phyloP scores from a whole-genome alignment of 2,888 invertebrate species.

The Trimorus sp. region DNA sequence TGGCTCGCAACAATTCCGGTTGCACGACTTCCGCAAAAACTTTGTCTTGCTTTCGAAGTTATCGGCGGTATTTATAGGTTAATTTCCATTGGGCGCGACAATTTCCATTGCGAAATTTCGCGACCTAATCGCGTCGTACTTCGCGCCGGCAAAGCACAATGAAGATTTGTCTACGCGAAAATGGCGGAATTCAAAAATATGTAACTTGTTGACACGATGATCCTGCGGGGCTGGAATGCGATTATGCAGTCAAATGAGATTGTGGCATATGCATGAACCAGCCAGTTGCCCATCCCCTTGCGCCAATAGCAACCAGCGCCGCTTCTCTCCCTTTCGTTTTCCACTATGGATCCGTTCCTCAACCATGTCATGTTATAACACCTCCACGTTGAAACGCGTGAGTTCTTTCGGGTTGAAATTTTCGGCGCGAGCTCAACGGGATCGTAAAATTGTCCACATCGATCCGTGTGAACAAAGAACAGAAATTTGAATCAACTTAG shows the following conservation, averaged over 20 bases:
- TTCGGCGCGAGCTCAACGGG: too few species aligned
- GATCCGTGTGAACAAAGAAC: too few species aligned
- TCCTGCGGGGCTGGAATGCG: slow-evolving; percentile 77
- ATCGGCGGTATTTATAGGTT: too few species aligned
- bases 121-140: slow-evolving; percentile 9
- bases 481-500: too few species aligned
- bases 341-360: slow-evolving; percentile 56
- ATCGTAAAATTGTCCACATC: too few species aligned
- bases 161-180: slow-evolving; percentile 60
- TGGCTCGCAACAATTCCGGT: too few species aligned
- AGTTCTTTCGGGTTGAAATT: slow-evolving; percentile 36
- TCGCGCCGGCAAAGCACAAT: slow-evolving; percentile 29
- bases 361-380: slow-evolving; percentile 59
- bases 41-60: too few species aligned
- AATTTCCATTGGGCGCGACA: too few species aligned
- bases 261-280: slow-evolving; percentile 81
- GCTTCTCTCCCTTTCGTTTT: slow-evolving; percentile 60
- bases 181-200: slow-evolving; percentile 74
- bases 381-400: slow-evolving; percentile 48
- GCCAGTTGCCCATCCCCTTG: slow-evolving; percentile 64
- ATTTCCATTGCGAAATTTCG: neutral
- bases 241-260: slow-evolving; percentile 82
- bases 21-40: too few species aligned
- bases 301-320: slow-evolving; percentile 52
- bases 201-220: slow-evolving; percentile 80